Conservation (phyloP, 2,797 vertebrate genomes). For the Urocyon cinereoargenteus region DNA sequence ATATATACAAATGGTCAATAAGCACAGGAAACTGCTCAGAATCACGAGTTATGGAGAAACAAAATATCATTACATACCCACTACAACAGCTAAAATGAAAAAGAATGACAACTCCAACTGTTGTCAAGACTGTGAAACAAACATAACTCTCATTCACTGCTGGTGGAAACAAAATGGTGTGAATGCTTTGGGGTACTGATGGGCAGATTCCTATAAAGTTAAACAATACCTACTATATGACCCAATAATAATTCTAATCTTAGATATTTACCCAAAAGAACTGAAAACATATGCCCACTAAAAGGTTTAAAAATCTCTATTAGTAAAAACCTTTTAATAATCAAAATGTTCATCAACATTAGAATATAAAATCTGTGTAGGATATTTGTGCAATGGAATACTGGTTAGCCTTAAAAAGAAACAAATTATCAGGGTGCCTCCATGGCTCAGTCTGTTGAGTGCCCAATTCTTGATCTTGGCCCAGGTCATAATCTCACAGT, state of each 20-base stretch:
- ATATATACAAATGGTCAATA: not conserved
- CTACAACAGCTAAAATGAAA: not conserved
- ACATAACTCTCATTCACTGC: not conserved
- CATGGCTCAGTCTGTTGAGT: too few species aligned
- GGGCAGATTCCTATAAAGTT: not conserved
- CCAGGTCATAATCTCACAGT: too few species aligned
- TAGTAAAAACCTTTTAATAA: not conserved
- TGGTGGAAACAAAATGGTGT: not conserved
- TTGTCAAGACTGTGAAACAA: constrained; percentile 4
- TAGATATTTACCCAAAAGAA: not conserved
- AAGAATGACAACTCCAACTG: not conserved
- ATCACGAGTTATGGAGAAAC: not conserved
- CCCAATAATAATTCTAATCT: not conserved
- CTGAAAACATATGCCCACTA: not conserved
- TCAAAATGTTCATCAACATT: not conserved
- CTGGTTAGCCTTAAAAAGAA: not conserved
- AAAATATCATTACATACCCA: not conserved
- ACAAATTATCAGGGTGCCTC: not conserved
- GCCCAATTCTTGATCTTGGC: too few species aligned
- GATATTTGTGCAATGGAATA: not conserved
- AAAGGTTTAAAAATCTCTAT: not conserved
- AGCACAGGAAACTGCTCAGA: not conserved
- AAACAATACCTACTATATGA: not conserved
- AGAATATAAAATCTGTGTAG: not conserved
- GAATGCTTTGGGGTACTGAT: not conserved